Percentiles rank a stretch among this genome's conserved stretches.
These are phyloP conservation scores for Allobates femoralis DNA, from an alignment of 2,797 vertebrate species.

Conservation along the genomic window DNA sequence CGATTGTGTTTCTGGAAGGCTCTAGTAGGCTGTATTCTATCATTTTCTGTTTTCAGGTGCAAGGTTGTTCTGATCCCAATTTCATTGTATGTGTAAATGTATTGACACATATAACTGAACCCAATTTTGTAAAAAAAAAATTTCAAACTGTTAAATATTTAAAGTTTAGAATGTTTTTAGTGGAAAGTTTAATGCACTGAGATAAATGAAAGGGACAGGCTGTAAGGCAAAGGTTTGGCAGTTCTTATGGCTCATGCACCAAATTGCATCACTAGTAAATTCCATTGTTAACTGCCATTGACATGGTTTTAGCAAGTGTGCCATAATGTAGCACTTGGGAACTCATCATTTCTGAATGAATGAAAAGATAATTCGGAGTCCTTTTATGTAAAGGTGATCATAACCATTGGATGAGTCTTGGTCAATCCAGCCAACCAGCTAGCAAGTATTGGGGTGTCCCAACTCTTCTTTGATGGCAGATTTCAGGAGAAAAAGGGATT, in stretches of 20 bases:
- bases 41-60: conserved; percentile 78
- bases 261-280: conserved; percentile 21
- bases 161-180: conserved; percentile 76
- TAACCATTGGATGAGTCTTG: no score
- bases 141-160: conserved; percentile 75
- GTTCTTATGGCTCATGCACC: conserved; percentile 52
- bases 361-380: conserved; percentile 18
- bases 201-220: conserved; percentile 89
- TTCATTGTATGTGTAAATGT: conserved; percentile 79
- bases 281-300: conserved; percentile 20
- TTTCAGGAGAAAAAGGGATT: no score
- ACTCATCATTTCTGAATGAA: conserved; percentile 15
- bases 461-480: no score
- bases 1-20: conserved; percentile 79
- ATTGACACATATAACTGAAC: conserved; percentile 79
- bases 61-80: conserved; percentile 78
- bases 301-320: conserved; percentile 32
- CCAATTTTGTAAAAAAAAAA: conserved; percentile 82
- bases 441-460: no score
- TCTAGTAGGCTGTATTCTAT: conserved; percentile 72
- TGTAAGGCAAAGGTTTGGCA: conserved; percentile 78
- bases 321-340: conserved; percentile 28
- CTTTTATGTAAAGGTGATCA: neutral
- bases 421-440: no score
- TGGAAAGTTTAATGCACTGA: conserved; percentile 92